Percentiles rank a stretch among this genome's conserved stretches.
These are phyloP conservation scores for Drosophila funebris DNA, from an alignment of 1,140 invertebrate species.

Conservation along the genomic window DNA sequence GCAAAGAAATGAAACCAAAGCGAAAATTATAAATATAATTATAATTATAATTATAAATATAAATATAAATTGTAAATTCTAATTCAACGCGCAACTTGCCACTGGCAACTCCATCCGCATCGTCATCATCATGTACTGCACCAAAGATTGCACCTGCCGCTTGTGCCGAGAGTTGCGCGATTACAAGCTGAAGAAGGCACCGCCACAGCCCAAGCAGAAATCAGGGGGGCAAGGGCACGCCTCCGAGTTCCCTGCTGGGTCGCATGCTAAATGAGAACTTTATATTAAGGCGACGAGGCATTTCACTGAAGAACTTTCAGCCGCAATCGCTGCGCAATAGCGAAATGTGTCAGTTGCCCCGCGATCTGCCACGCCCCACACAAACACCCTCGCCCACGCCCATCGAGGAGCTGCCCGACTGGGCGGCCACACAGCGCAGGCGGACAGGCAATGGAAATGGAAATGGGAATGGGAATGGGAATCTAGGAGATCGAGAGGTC, in stretches of 20 bases:
- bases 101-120: neutral
- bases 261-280: constrained; percentile 84
- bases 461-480: constrained; percentile 23
- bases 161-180: constrained; percentile 84
- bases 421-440: constrained; percentile 44
- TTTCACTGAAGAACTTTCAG: constrained; percentile 76
- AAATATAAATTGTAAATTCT: constrained; percentile 1
- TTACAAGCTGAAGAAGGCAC: constrained; percentile 68
- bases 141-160: constrained; percentile 84
- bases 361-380: constrained; percentile 53
- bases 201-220: constrained; percentile 19
- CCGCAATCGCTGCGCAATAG: constrained; percentile 78
- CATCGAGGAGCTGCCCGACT: constrained; percentile 69
- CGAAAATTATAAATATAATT: constrained; percentile 1
- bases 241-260: constrained; percentile 62
- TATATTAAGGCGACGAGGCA: constrained; percentile 81
- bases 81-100: constrained; percentile 5
- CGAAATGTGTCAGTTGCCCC: constrained; percentile 70
- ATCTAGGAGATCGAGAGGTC: constrained; percentile 42
- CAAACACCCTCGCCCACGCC: constrained; percentile 75
- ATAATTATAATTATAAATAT: no score
- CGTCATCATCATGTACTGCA: constrained; percentile 82
- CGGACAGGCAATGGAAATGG: neutral
- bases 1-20: constrained; percentile 72
- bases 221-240: constrained; percentile 15